Evolutionary conservation across 2,113 vertebrate genomes (phyloP).

Genomic region (Poeciliopsis turrubarensis): DNA sequence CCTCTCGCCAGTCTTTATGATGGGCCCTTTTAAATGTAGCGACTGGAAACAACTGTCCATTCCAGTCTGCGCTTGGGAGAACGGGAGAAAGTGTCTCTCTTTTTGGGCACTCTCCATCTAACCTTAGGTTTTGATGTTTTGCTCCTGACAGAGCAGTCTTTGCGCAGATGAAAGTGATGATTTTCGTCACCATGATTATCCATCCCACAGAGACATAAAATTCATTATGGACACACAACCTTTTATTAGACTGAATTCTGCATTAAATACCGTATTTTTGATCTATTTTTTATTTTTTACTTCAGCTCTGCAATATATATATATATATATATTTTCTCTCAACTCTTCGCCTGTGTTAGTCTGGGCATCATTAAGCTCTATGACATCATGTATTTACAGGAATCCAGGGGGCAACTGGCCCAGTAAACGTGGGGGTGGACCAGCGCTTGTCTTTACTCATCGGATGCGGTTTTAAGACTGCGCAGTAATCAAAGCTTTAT

Average conservation of each 20-base stretch:
- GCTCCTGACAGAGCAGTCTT: constrained; percentile 15
- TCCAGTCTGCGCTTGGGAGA: constrained; percentile 55
- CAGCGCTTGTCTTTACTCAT: constrained; percentile 78
- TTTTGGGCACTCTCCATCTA: background rate
- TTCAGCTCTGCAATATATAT: background rate
- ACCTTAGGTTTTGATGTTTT: constrained; percentile 22
- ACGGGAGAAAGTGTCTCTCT: constrained; percentile 20
- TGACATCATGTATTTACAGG: constrained; percentile 83
- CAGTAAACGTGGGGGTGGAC: constrained; percentile 80
- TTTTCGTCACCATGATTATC: background rate
- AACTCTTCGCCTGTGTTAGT: constrained; percentile 55
- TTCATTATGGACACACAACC: background rate
- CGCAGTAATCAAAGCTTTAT: constrained; percentile 80
- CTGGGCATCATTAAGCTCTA: constrained; percentile 77
- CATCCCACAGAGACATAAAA: background rate
- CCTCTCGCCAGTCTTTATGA: constrained; percentile 81
- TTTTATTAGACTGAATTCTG: background rate
- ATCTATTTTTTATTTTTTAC: no score
- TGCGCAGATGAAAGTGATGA: constrained; percentile 19
- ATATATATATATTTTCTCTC: constrained; percentile 21
- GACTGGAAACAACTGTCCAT: constrained; percentile 81
- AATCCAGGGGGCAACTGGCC: constrained; percentile 74
- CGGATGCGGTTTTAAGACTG: constrained; percentile 81
- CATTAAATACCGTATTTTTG: background rate
- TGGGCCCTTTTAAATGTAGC: constrained; percentile 75